phyloP scores from a whole-genome alignment of 2,797 vertebrate genomes.

The Tokudaia muenninki region DNA sequence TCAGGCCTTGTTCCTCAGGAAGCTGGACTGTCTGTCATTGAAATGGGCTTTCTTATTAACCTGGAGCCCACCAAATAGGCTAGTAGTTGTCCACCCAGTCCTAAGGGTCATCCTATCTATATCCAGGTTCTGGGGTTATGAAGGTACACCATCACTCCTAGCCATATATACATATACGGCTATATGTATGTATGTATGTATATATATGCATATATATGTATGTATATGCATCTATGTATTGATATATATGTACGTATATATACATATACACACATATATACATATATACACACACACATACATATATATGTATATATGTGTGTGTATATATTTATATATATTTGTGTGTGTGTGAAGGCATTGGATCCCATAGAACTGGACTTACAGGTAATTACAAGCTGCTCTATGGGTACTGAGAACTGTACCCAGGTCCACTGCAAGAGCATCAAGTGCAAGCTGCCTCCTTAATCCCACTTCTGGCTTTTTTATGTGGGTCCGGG shows the following conservation, averaged over 20 bases:
- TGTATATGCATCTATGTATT: no score
- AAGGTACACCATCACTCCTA: not conserved
- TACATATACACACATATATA: no score
- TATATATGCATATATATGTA: no score
- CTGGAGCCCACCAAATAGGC: not conserved
- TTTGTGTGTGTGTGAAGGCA: not conserved
- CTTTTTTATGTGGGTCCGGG: not conserved
- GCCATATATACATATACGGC: no score
- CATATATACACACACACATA: no score
- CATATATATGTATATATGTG: no score
- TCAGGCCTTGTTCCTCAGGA: not conserved
- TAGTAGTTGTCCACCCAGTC: not conserved
- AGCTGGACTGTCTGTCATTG: not conserved
- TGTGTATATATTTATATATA: no score
- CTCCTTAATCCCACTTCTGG: not conserved
- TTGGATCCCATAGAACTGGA: not conserved
- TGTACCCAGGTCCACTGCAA: not conserved
- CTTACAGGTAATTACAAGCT: not conserved
- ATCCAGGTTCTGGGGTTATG: not conserved
- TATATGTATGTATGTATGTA: no score
- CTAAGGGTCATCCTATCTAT: not conserved
- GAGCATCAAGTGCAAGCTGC: not conserved
- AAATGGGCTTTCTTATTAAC: not conserved
- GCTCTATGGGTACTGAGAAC: not conserved
- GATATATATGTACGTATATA: no score